A percentile compares a stretch with the other conserved stretches of the same genome.
Conservation (phyloP, 2,888 invertebrate genomes). For the Orchesellides sinensis region DNA sequence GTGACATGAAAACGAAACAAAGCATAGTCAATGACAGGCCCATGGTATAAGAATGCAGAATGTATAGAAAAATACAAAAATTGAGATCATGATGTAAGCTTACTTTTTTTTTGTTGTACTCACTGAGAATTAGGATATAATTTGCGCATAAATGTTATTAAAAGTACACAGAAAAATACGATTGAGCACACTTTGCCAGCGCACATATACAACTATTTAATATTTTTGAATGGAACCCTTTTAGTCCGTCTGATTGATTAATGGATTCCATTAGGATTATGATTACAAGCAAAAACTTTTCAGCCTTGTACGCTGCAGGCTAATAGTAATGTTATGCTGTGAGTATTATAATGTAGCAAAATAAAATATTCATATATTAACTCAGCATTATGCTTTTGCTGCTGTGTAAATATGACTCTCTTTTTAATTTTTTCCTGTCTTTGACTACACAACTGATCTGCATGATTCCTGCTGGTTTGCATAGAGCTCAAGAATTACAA, state of each 20-base stretch:
- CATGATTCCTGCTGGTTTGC: slow-evolving; percentile 55
- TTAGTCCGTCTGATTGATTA: slow-evolving; percentile 63
- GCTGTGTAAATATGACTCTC: slow-evolving; percentile 21
- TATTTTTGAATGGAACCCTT: slow-evolving; percentile 47
- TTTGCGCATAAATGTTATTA: background rate
- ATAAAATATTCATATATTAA: background rate
- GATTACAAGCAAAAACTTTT: slow-evolving; percentile 43
- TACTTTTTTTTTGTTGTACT: background rate
- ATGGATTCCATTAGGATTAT: slow-evolving; percentile 68
- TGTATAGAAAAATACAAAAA: background rate
- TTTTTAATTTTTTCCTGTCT: slow-evolving; percentile 20
- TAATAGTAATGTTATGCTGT: slow-evolving; percentile 38
- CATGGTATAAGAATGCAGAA: background rate
- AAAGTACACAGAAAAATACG: background rate
- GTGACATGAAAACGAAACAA: slow-evolving; percentile 35
- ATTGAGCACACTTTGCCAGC: slow-evolving; percentile 8
- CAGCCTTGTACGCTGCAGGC: slow-evolving; percentile 46
- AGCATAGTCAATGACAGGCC: slow-evolving; percentile 6
- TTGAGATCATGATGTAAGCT: background rate
- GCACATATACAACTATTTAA: slow-evolving; percentile 38
- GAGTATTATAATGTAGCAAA: background rate
- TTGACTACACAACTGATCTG: slow-evolving; percentile 31
- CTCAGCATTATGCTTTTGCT: no score
- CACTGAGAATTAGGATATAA: background rate
- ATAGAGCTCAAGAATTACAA: slow-evolving; percentile 26